phyloP scores from a whole-genome alignment of 2,797 vertebrate genomes.

The Poeciliopsis turneri region DNA sequence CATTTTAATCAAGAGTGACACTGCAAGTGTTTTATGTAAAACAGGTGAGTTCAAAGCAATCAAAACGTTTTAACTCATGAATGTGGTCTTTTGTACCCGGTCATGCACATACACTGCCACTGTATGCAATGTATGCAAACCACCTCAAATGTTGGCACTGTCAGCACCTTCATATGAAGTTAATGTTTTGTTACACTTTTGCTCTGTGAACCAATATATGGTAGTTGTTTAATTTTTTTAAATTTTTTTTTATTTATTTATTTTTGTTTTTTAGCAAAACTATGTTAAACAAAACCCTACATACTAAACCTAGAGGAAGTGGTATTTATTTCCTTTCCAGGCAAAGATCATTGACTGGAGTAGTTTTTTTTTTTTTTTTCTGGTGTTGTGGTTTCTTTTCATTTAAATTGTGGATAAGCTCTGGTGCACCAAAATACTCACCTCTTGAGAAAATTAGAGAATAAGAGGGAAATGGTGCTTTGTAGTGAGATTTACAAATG shows the following conservation, averaged over 20 bases:
- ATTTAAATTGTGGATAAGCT: neutral
- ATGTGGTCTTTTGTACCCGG: neutral
- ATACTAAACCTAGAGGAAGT: neutral
- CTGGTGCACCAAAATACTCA: neutral
- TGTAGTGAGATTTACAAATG: neutral
- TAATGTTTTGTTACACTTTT: neutral
- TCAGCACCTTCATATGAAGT: neutral
- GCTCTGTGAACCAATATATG: neutral
- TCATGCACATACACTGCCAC: neutral
- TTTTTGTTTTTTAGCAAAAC: neutral
- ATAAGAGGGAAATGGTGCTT: neutral
- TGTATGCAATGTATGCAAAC: slow-evolving; percentile 1
- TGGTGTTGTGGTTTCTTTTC: neutral
- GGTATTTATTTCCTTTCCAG: neutral
- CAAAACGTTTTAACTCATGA: neutral
- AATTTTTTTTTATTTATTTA: neutral
- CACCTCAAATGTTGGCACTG: neutral
- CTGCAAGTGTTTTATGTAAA: neutral
- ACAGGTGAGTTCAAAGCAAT: neutral
- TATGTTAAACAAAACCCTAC: neutral
- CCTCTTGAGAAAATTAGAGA: neutral
- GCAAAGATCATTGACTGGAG: neutral
- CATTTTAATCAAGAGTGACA: neutral
- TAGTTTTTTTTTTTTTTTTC: neutral
- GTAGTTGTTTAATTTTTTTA: neutral